Base-by-base conservation (phyloP, 2,113 vertebrate species). In the Rhinolophus ferrumequinum region DNA sequence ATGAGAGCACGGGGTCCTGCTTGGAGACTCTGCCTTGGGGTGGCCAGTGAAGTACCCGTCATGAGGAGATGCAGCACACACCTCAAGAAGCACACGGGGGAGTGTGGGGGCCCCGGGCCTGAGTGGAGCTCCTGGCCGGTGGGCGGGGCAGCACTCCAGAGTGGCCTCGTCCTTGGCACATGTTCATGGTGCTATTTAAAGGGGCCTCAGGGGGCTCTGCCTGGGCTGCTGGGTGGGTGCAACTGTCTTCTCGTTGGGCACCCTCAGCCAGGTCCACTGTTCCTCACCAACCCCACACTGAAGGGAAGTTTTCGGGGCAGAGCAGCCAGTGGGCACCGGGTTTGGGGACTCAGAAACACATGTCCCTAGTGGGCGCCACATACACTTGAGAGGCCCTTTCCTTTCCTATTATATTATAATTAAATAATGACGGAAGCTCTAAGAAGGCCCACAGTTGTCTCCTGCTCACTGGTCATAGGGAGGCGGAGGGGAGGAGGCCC, bases 221-320 rank as follows among this genome's bases (percentile, higher is more conserved):
- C 16, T 10, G 3, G 33, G 28, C 8, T 41, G 35, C 19, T 54
- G 44, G 69, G 22, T 30, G 9, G 75, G 16, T 3, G 2, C 14
- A 41, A 13, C 18, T 4, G 5, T 3, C 19, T 22, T 14, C 26
- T 41, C 15, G 50, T 30, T 18, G 4, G 56, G 33, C 8, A 5
- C 21, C 24, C 79, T 13, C 24, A 0, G 26, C 3, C 5, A 13
- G 33, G 9, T 52, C 18, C 0, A 7, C 35, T 3, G 0, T 8
- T 15, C 30, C 28, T 62, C 0, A 0, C 8, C 26, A 14, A 1
- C 52, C 2, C 4, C 33, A 33, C 66, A 7, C 11, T 10, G 11
- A 21, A 54, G 4, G 0, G 3, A 11, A 3, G 5, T 44, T 1
- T 2, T 10, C 30, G 16, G 14, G 15, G 4, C 0, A 30, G 4